Evolutionary conservation across 2,888 invertebrate species (phyloP), one percentile per base, ranked within the genome.

Genomic region (Gastracanthus pulcherrimus): DNA sequence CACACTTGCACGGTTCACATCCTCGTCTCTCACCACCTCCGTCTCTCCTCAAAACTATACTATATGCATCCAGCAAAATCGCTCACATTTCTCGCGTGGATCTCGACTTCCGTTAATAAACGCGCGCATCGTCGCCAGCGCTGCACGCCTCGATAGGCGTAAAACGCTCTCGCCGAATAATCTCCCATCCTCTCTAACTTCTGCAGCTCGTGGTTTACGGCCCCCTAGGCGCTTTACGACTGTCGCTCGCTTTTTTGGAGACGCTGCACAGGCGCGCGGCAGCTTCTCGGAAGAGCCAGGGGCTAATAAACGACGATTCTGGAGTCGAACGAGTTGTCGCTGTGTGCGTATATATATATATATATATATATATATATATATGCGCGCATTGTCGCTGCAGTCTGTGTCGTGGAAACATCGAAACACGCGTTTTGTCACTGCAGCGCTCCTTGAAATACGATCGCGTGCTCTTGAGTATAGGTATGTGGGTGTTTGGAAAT

Each of bases 401-500:
- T n/a, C n/a, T n/a, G n/a, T n/a, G n/a, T n/a, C n/a, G n/a, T n/a
- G n/a, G n/a, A n/a, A n/a, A 55, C 55, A 55, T 55, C 55, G 55
- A 55, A 55, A 55, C 55, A 55, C 11, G 55, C 9, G 55, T 55
- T 55, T 23, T 36, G 58, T n/a, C 31, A 36, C 23, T 34, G 70
- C 6, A 6, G 58, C 58, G 72, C 31, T 55, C 66, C 55, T 45
- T 55, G 48, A 19, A 55, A n/a, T 11, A n/a, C 5, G 34, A 11
- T 9, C 23, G 23, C 26, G 36, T 5, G 23, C 48, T 41, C 69
- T 69, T 80, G 80, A 80, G 41, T 41, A 34, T 58, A 41, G 38
- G 51, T 45, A 51, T 6, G 51, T 4, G 48, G 26, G 34, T 34
- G 62, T 45, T 60, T 34, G 23, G 34, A 71, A 58, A 71, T 4